A percentile compares a stretch with the other conserved stretches of the same genome.
Evolutionary conservation across 2,113 vertebrate species (phyloP).

Genomic region (Eclectus roratus): DNA sequence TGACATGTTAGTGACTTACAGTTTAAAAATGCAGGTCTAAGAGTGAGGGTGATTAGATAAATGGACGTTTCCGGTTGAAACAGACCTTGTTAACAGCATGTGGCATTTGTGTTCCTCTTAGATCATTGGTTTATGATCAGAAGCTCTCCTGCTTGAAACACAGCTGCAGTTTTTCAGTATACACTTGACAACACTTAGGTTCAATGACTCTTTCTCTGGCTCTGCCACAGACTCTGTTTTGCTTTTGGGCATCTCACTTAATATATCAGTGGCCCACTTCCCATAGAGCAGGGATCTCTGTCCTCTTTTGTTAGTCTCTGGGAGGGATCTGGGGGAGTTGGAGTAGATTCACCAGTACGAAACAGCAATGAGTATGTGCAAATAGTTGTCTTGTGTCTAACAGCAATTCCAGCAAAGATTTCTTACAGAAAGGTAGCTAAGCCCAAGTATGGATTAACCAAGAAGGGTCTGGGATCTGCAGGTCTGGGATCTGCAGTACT

Average conservation of each 20-base stretch:
- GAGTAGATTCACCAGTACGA: neutral
- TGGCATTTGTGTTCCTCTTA: neutral
- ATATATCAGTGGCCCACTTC: neutral
- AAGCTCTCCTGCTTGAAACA: neutral
- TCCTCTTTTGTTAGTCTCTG: neutral
- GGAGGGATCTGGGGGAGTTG: neutral
- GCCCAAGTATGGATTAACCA: neutral
- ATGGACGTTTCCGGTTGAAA: neutral
- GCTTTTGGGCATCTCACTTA: neutral
- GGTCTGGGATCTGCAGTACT: neutral
- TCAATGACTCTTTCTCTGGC: neutral
- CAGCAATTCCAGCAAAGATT: neutral
- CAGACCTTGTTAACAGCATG: neutral
- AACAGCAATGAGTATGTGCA: neutral
- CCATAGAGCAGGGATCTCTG: neutral
- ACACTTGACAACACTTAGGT: neutral
- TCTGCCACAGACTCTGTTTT: neutral
- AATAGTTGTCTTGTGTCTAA: neutral
- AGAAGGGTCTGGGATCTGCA: neutral
- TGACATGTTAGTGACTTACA: neutral
- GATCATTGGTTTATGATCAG: neutral
- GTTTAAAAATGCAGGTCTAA: neutral
- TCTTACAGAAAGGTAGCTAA: neutral
- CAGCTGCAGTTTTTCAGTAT: neutral
- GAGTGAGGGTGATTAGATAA: neutral